Conservation (phyloP, 2,113 vertebrate genomes). For the Mormyrus iriodes region DNA sequence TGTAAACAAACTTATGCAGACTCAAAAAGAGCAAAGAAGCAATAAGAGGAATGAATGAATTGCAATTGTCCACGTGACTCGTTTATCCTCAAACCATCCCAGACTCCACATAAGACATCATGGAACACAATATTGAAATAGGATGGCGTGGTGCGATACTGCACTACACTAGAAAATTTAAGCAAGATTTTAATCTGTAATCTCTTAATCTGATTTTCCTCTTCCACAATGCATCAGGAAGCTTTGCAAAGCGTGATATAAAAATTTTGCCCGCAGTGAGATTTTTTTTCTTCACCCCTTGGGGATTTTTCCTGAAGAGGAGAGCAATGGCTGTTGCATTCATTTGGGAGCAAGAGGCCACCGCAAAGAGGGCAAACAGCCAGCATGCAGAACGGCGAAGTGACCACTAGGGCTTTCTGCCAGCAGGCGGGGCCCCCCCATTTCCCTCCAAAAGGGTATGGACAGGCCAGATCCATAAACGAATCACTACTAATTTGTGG, state of each 20-base stretch:
- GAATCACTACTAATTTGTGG: constrained; percentile 9
- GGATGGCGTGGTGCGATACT: not conserved
- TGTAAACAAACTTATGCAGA: not conserved
- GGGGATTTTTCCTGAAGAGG: too few relatives aligned
- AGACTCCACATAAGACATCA: not conserved
- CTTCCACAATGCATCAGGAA: too few relatives aligned
- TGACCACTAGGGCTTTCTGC: not conserved
- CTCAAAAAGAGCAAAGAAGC: not conserved
- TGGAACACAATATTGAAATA: not conserved
- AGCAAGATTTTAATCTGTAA: not conserved
- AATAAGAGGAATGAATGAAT: not conserved
- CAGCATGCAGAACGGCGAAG: not conserved
- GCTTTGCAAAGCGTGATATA: not conserved
- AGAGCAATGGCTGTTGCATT: not conserved
- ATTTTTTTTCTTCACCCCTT: too few relatives aligned
- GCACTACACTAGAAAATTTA: not conserved
- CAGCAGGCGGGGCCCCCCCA: not conserved
- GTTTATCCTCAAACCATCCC: not conserved
- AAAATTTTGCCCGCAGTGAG: not conserved
- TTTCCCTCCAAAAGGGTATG: not conserved
- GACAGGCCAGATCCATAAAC: not conserved
- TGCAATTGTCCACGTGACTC: not conserved
- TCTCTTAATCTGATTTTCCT: not conserved
- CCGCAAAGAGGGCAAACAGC: not conserved
- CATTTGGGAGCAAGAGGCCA: not conserved